phyloP scores from a whole-genome alignment of 2,113 vertebrate genomes.

The Hylia prasina region DNA sequence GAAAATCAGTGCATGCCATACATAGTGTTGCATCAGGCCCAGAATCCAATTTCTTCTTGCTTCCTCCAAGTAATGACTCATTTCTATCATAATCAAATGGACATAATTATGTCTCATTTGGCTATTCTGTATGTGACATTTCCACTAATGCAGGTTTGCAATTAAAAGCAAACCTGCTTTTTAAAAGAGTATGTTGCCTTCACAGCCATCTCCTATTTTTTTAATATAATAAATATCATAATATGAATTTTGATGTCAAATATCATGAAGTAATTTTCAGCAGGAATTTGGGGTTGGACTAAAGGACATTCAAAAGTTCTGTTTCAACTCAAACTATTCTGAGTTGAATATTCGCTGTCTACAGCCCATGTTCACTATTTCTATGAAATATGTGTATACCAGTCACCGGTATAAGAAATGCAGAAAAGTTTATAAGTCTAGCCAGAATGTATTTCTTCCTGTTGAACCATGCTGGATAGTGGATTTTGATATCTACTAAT shows the following conservation, averaged over 20 bases:
- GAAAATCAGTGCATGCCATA: neutral
- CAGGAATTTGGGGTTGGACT: neutral
- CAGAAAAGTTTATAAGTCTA: neutral
- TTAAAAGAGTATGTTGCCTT: neutral
- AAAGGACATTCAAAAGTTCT: neutral
- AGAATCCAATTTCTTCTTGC: neutral
- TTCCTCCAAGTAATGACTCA: neutral
- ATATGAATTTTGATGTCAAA: neutral
- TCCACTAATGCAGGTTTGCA: neutral
- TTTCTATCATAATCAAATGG: neutral
- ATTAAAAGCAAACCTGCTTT: too few relatives aligned
- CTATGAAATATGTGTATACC: neutral
- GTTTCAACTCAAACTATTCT: neutral
- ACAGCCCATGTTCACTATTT: neutral
- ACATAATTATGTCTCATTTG: neutral
- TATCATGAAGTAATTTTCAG: neutral
- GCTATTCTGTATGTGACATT: neutral
- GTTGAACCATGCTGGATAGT: neutral
- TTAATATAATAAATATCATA: neutral
- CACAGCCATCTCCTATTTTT: neutral
- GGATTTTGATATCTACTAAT: neutral
- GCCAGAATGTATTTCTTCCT: neutral
- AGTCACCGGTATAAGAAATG: neutral
- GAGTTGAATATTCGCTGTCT: neutral
- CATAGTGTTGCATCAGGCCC: neutral